phyloP scores from a whole-genome alignment of 2,113 vertebrate genomes.

The Hippocampus comes region DNA sequence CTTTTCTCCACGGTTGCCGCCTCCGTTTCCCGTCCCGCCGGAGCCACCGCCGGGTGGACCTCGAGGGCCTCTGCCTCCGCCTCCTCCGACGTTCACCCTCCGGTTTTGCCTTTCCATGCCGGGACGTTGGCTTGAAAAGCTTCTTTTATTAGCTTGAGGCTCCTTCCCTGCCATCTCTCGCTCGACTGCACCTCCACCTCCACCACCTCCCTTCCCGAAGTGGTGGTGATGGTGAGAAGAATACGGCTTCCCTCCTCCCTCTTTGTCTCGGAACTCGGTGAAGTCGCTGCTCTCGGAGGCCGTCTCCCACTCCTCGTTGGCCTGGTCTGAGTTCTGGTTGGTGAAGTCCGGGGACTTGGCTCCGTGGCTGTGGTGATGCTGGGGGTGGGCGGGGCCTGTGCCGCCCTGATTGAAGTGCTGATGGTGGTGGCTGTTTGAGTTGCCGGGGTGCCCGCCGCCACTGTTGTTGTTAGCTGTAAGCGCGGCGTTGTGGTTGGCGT shows the following conservation, averaged over 20 bases:
- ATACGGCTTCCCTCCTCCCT: conserved; percentile 65
- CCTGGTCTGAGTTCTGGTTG: conserved; percentile 93
- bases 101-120: conserved; percentile 89
- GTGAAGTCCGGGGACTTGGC: conserved; percentile 88
- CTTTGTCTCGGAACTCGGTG: conserved; percentile 81
- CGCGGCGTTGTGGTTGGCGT: conserved; percentile 62
- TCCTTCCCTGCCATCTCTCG: conserved; percentile 71
- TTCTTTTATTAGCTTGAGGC: conserved; percentile 80
- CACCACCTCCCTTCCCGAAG: conserved; percentile 52
- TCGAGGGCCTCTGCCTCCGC: conserved; percentile 68
- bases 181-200: conserved; percentile 64
- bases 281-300: conserved; percentile 93
- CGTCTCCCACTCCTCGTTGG: conserved; percentile 92
- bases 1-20: conserved; percentile 73
- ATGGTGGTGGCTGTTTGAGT: conserved; percentile 66
- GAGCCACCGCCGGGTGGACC: conserved; percentile 66
- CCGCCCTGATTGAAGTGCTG: conserved; percentile 72
- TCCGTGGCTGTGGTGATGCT: conserved; percentile 77
- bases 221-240: conserved; percentile 67
- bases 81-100: conserved; percentile 74
- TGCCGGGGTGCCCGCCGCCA: conserved; percentile 50
- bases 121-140: conserved; percentile 89
- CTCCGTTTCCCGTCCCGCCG: conserved; percentile 66
- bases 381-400: conserved; percentile 52
- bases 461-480: conserved; percentile 56